Evolutionary conservation across 2,113 vertebrate species (phyloP).

Genomic region (Psettodes erumei): DNA sequence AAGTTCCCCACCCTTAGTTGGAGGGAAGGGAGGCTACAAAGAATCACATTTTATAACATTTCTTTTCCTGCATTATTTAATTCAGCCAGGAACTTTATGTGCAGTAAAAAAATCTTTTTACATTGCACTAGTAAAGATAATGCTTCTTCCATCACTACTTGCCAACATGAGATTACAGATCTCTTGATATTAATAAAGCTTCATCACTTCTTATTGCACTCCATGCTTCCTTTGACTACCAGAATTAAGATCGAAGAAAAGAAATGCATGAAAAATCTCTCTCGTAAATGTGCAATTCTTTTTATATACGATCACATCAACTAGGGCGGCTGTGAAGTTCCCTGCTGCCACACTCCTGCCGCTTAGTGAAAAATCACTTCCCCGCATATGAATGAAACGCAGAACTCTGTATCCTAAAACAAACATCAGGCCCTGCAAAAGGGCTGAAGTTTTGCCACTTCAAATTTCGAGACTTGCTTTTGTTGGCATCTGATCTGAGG

Average conservation of each 20-base stretch:
- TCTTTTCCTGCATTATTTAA: not conserved
- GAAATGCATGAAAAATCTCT: not conserved
- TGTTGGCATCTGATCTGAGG: conserved; percentile 81
- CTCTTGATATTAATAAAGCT: not conserved
- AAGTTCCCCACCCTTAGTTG: not conserved
- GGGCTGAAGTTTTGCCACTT: conserved; percentile 75
- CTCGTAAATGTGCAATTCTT: not conserved
- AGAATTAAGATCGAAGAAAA: conserved; percentile 1
- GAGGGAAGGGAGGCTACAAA: not conserved
- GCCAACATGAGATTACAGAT: not conserved
- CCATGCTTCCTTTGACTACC: not conserved
- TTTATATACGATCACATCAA: conserved; percentile 29
- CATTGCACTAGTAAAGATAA: not conserved
- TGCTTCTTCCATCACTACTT: not conserved
- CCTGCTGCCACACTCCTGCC: conserved; percentile 51
- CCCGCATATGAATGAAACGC: conserved; percentile 67
- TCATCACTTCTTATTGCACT: not conserved
- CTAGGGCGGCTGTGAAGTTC: conserved; percentile 12
- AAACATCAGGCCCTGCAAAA: conserved; percentile 74
- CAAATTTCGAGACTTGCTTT: conserved; percentile 79
- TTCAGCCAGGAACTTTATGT: not conserved
- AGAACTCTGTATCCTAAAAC: conserved; percentile 71
- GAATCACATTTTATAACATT: not conserved
- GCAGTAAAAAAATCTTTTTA: not conserved
- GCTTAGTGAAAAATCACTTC: conserved; percentile 63